Evolutionary conservation across 2,888 invertebrate species (phyloP).

Genomic region (Luperina testacea): DNA sequence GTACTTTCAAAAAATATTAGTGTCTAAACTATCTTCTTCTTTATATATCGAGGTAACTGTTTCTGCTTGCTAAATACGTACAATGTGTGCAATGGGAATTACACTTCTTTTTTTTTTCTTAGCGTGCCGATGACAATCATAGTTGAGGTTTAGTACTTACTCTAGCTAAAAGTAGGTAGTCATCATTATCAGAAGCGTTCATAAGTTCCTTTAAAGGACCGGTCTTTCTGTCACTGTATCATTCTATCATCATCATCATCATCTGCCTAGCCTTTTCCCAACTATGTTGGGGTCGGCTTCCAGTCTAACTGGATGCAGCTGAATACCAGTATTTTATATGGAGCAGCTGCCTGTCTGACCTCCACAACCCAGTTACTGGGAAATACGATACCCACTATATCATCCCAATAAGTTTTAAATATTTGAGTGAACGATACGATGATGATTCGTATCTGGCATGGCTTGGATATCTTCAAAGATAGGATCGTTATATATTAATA

Average conservation of each 20-base stretch:
- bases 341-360: too few species aligned
- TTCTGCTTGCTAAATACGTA: not conserved
- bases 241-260: not conserved
- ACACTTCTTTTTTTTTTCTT: not conserved
- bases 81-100: not conserved
- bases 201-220: not conserved
- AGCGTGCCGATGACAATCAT: not conserved
- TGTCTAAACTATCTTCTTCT: too few species aligned
- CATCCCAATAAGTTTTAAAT: not conserved
- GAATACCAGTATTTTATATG: too few species aligned
- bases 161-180: not conserved
- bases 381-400: not conserved
- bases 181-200: not conserved
- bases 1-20: not conserved
- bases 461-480: slow-evolving; percentile 7
- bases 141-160: not conserved
- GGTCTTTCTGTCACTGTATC: not conserved
- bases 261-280: too few species aligned
- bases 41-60: not conserved
- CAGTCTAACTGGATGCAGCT: too few species aligned
- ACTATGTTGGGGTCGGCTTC: too few species aligned
- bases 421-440: not conserved
- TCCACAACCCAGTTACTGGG: not conserved
- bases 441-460: not conserved
- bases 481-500: not conserved